Evolutionary conservation across 64 coral and sea anemone genomes (phyloP).

Genomic region (Actinia tenebrosa): DNA sequence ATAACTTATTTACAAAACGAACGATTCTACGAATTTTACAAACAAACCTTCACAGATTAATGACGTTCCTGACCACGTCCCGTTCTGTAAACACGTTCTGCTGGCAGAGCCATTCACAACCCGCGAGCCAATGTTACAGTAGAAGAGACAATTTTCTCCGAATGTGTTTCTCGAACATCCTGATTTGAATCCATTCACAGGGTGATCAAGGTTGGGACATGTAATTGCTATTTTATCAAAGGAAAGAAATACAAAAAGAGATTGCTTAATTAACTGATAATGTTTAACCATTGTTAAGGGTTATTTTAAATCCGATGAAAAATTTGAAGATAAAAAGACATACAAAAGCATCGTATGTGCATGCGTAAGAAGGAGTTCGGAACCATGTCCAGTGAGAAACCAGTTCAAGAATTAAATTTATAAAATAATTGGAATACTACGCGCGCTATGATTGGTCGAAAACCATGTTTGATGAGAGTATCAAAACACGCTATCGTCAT

Average conservation of each 20-base stretch:
- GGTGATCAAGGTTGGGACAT: slow-evolving; percentile 16
- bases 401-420: too few relatives aligned
- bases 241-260: background rate
- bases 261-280: background rate
- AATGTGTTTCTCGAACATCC: slow-evolving; percentile 37
- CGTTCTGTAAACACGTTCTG: slow-evolving; percentile 30
- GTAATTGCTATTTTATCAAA: slow-evolving; percentile 3
- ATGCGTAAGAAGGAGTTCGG: too few relatives aligned
- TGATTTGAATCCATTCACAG: slow-evolving; percentile 30
- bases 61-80: slow-evolving; percentile 35
- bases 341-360: too few relatives aligned
- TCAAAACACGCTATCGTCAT: too few relatives aligned
- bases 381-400: too few relatives aligned
- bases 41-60: slow-evolving; percentile 32
- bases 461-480: too few relatives aligned
- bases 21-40: background rate
- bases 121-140: slow-evolving; percentile 27
- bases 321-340: too few relatives aligned
- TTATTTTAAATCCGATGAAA: too few relatives aligned
- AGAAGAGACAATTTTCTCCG: slow-evolving; percentile 47
- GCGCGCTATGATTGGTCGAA: too few relatives aligned
- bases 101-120: slow-evolving; percentile 31
- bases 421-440: too few relatives aligned
- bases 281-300: too few relatives aligned
- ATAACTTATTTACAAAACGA: too few relatives aligned